Base-by-base conservation (phyloP, 2,888 invertebrate genomes). In the Phengaris alcon region DNA sequence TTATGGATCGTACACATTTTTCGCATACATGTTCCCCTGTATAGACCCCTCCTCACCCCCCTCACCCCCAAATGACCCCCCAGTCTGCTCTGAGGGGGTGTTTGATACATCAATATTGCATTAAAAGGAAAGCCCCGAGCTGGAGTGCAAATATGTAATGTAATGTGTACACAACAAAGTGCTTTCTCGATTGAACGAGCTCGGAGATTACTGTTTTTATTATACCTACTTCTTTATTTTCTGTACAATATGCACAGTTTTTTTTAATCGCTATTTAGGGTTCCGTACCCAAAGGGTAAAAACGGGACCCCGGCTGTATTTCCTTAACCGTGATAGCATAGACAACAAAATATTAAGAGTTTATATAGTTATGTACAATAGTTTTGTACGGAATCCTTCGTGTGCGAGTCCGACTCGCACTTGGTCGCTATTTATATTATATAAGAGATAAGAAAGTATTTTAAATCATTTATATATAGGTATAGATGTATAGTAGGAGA, bases 131-230 rank as follows among this genome's bases (percentile, higher is more conserved):
- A 35, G 12, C 64, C 64, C 64, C 64, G 64, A 64, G 59, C 64
- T 9, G 9, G 2, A 59, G 59, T 64, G 35, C 35, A 64, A 64
- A 64, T 64, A 64, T 64, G 35, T 35, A 44, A 35, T 2, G 22
- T 64, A 13, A 44, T 64, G 64, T 64, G 44, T 64, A 64, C 64
- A 64, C 64, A 64, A 64, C 35, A 64, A 64, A 64, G 64, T 64
- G 64, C 64, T 64, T 64, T 64, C 64, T 44, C 35, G 35, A 64
- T 64, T 64, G 64, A 64, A 64, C 64, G 35, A 13, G 59, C 8
- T 22, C 9, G 35, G 64, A 52, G 52, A 64, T 64, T 64, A 44
- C 35, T 64, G 64, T 44, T 35, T 10, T 64, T 59, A 57, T 57
- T 59, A 22, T 22, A 22, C 22, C 22, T 59, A 59, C 22, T 22